A percentile compares a stretch with the other conserved stretches of the same genome.
phyloP scores from a whole-genome alignment of 2,113 vertebrate genomes.

The Nematolebias whitei region DNA sequence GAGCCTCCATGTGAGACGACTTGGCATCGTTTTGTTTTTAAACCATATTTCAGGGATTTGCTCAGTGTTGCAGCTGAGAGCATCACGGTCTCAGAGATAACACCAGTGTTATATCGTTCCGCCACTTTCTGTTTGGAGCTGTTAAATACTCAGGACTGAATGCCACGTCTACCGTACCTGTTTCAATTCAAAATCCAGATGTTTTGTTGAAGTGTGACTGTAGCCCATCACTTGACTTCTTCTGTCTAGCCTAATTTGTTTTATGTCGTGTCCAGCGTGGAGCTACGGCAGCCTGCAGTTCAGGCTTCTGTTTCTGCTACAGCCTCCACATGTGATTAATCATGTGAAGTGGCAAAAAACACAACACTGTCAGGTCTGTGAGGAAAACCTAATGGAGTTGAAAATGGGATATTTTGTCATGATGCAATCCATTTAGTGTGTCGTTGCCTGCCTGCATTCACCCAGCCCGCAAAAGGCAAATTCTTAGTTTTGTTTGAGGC shows the following conservation, averaged over 20 bases:
- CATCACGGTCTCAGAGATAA: neutral
- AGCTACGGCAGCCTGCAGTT: conserved; percentile 50
- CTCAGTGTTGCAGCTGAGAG: neutral
- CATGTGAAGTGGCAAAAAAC: conserved; percentile 74
- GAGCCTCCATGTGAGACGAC: neutral
- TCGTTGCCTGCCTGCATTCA: conserved; percentile 21
- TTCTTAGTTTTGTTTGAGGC: conserved; percentile 29
- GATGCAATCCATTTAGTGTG: conserved; percentile 65
- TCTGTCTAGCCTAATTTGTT: conserved; percentile 27
- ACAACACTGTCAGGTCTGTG: conserved; percentile 66
- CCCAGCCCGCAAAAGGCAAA: conserved; percentile 37
- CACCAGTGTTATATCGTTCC: neutral
- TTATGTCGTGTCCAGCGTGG: conserved; percentile 38
- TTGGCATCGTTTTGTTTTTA: neutral
- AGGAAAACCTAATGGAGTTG: conserved; percentile 72
- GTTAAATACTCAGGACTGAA: neutral
- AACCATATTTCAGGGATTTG: neutral
- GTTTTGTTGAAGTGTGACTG: conserved; percentile 22
- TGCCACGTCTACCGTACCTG: neutral
- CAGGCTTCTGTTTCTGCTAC: conserved; percentile 48
- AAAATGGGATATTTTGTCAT: conserved; percentile 74
- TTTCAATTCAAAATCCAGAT: neutral
- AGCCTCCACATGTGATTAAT: conserved; percentile 74
- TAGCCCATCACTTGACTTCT: conserved; percentile 8
- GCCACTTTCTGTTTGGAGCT: neutral